Base-by-base conservation (phyloP, 2,888 invertebrate genomes). In the Euzophera pinguis region DNA sequence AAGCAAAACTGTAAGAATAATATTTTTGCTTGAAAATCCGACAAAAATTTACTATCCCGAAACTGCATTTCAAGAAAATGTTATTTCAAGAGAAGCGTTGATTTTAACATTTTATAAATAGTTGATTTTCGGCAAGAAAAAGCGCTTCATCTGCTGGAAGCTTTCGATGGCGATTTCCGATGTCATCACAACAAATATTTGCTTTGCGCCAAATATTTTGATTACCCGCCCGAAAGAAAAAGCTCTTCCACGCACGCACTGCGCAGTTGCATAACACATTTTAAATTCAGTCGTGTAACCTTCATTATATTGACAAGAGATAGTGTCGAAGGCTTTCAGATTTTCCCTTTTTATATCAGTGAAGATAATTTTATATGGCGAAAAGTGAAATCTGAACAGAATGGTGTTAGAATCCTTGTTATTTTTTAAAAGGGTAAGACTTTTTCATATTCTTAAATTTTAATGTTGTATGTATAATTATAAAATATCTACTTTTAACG, bases 161-260 rank as follows among this genome's bases (percentile, higher is more conserved):
- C 13, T 61, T 58, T 53, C 54, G 35, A 17, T 38, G 10, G 34
- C 52, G 37, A 37, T 45, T 34, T 56, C 50, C 53, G 53, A 57
- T 59, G 59, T 60, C 69, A 72, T 71, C 73, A 67, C 64, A 67
- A 63, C 73, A 74, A 80, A 79, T 78, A 76, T 75, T 77, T 73
- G 69, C 72, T 61, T 69, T 58, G 60, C 66, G 58, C 63, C 64
- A 61, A 67, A 70, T 69, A 65, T 56, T 45, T 52, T 64, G 68
- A 60, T 57, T 60, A 78, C 34, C 53, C 79, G 67, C 55, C 60
- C 51, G 70, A 72, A 69, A 62, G 61, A 48, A 69, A 63, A 62
- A 63, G 62, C 22, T 41, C 37, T 47, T 34, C 12, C 27, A 13
- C 3, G 35, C 17, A 43, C 1, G n/a, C 3, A n/a, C 34, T 7